Evolutionary conservation across 2,113 vertebrate species (phyloP).

Genomic region (Clupea harengus): DNA sequence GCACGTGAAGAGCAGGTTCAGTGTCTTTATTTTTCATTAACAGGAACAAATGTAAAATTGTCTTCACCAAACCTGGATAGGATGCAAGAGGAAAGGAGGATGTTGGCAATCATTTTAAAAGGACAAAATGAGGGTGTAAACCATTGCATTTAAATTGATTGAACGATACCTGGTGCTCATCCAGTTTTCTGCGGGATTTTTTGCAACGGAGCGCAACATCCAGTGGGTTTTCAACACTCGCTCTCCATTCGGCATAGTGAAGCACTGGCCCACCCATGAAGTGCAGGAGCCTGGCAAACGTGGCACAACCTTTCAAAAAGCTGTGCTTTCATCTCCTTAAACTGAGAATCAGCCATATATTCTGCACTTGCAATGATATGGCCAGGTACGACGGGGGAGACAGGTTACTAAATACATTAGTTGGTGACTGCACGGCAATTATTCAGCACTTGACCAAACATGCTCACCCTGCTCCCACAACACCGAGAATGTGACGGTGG

Average conservation of each 20-base stretch:
- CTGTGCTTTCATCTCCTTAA: not conserved
- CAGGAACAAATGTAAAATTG: constrained; percentile 21
- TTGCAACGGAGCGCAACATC: constrained; percentile 46
- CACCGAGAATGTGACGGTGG: constrained; percentile 45
- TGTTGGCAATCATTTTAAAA: not conserved
- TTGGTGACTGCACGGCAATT: not conserved
- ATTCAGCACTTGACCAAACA: not conserved
- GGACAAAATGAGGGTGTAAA: not conserved
- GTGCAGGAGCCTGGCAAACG: constrained; percentile 44
- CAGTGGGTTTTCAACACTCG: constrained; percentile 48
- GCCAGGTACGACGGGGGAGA: not conserved
- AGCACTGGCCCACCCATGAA: constrained; percentile 54
- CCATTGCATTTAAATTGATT: not conserved
- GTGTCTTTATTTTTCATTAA: not conserved
- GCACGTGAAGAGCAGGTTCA: too few species aligned
- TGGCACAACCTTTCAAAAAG: not conserved
- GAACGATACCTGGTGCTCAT: constrained; percentile 42
- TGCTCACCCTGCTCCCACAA: constrained; percentile 44
- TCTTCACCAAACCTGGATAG: constrained; percentile 47
- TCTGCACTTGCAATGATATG: not conserved
- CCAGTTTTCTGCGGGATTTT: constrained; percentile 43
- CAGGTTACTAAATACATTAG: not conserved
- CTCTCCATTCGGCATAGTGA: constrained; percentile 33
- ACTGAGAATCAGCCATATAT: not conserved
- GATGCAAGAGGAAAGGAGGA: not conserved